Conservation (phyloP, 2,888 invertebrate genomes). For the Idaea straminata region DNA sequence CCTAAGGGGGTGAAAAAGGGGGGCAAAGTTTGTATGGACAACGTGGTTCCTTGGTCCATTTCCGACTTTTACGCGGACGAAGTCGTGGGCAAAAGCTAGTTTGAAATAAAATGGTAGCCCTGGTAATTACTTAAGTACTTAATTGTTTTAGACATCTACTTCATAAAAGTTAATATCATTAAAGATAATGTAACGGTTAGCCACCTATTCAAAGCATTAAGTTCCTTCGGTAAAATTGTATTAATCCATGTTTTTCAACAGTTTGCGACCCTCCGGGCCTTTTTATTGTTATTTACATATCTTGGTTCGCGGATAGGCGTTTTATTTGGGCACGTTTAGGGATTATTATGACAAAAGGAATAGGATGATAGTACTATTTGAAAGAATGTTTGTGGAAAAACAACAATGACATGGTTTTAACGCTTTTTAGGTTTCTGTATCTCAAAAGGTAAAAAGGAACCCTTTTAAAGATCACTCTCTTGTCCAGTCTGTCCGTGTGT, state of each 20-base stretch:
- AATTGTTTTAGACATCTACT: too few relatives aligned
- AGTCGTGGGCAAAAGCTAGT: too few relatives aligned
- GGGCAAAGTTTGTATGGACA: too few relatives aligned
- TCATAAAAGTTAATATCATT: background rate
- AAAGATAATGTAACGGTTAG: background rate
- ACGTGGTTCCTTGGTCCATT: too few relatives aligned
- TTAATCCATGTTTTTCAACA: conserved; percentile 4
- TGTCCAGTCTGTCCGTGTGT: too few relatives aligned
- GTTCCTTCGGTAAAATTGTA: background rate
- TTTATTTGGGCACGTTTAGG: conserved; percentile 9
- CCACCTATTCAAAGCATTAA: background rate
- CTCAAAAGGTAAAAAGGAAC: too few relatives aligned
- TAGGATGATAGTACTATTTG: conserved; percentile 8
- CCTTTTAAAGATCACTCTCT: too few relatives aligned
- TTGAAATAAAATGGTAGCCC: too few relatives aligned
- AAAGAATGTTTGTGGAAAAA: background rate
- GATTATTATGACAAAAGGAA: conserved; percentile 10
- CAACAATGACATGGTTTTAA: background rate
- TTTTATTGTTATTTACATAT: conserved; percentile 4
- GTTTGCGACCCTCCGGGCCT: conserved; percentile 2
- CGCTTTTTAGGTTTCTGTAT: background rate
- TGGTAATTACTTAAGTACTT: too few relatives aligned
- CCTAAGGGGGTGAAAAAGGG: too few relatives aligned
- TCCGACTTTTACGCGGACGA: too few relatives aligned
- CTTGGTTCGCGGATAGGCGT: conserved; percentile 12